phyloP scores from a whole-genome alignment of 2,797 vertebrate genomes.

The Anolis apletophallus region DNA sequence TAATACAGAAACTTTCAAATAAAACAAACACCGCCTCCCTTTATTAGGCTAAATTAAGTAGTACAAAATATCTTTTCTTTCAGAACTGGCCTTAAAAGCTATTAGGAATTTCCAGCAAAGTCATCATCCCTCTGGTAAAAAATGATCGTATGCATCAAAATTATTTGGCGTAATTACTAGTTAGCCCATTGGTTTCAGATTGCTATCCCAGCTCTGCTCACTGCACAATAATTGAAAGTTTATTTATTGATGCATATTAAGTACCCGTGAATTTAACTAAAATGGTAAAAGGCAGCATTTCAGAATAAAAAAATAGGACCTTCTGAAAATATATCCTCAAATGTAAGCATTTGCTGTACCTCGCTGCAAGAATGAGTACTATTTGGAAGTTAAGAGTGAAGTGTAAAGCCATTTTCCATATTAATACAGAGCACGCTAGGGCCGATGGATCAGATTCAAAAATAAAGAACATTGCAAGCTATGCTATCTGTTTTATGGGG shows the following conservation, averaged over 20 bases:
- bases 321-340: constrained; percentile 66
- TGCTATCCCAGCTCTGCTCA: constrained; percentile 70
- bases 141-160: constrained; percentile 60
- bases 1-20: constrained; percentile 35
- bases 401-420: constrained; percentile 62
- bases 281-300: constrained; percentile 69
- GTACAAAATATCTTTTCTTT: constrained; percentile 3
- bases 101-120: constrained; percentile 60
- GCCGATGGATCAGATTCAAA: constrained; percentile 23
- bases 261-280: constrained; percentile 70
- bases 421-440: constrained; percentile 27
- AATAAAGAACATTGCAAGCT: constrained; percentile 2
- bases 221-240: constrained; percentile 76
- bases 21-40: neutral
- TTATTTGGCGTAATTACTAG: constrained; percentile 53
- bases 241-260: constrained; percentile 78
- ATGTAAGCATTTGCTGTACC: constrained; percentile 64
- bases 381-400: constrained; percentile 74
- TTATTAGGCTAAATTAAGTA: neutral
- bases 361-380: constrained; percentile 66
- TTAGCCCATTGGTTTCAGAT: constrained; percentile 67
- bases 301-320: constrained; percentile 71
- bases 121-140: constrained; percentile 3
- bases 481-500: neutral
- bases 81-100: constrained; percentile 55